A percentile compares a stretch with the other conserved stretches of the same genome.
Evolutionary conservation across 2,797 vertebrate genomes (phyloP).

Genomic region (Rhabdomys pumilio): DNA sequence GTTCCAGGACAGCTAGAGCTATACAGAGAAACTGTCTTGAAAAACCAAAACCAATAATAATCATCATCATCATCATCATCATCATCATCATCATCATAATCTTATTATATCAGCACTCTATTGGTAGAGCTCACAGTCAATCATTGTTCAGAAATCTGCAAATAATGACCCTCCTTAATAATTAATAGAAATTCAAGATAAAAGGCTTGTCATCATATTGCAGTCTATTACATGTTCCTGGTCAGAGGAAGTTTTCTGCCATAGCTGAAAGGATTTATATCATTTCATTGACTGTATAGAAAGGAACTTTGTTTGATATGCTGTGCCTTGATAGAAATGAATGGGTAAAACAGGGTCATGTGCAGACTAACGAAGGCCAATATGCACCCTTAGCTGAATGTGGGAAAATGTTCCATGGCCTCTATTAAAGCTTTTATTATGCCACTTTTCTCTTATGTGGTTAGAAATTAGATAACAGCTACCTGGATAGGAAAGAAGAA

Average conservation of each 20-base stretch:
- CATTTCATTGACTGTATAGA: not conserved
- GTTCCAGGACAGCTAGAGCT: no score
- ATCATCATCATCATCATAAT: no score
- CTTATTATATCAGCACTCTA: not conserved
- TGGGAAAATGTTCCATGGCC: not conserved
- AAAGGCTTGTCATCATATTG: constrained; percentile 13
- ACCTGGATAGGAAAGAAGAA: not conserved
- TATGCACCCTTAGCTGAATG: not conserved
- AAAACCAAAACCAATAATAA: no score
- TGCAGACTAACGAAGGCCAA: not conserved
- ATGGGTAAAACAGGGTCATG: not conserved
- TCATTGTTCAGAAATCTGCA: not conserved
- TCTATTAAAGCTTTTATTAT: constrained; percentile 44
- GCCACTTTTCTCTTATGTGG: not conserved
- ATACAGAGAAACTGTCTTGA: no score
- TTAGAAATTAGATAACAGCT: constrained; percentile 51
- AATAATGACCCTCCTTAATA: constrained; percentile 9
- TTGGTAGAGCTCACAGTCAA: not conserved
- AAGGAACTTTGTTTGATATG: not conserved
- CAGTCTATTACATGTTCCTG: not conserved
- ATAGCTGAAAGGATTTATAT: constrained; percentile 45
- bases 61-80: no score
- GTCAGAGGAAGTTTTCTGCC: not conserved
- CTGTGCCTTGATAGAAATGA: not conserved
- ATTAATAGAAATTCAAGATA: not conserved